phyloP scores from a whole-genome alignment of 2,113 vertebrate genomes.

The Chionodraco myersi region DNA sequence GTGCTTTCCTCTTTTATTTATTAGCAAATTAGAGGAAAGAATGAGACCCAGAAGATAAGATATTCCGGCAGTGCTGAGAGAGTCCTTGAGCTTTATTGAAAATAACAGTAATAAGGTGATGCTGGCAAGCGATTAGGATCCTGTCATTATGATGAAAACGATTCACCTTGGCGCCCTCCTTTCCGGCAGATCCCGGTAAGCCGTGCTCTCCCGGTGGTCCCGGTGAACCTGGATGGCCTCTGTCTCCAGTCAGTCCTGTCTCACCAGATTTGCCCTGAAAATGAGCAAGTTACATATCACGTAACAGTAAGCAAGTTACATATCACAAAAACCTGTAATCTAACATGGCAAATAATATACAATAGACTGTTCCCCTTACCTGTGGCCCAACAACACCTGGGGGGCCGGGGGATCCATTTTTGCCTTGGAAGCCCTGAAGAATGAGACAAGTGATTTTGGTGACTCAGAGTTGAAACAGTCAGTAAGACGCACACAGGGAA shows the following conservation, averaged over 20 bases:
- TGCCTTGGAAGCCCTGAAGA: conserved; percentile 87
- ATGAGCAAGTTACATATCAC: not conserved
- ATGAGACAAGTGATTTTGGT: conserved; percentile 25
- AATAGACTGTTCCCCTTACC: conserved; percentile 73
- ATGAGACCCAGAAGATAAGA: conserved; percentile 58
- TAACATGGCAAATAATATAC: not conserved
- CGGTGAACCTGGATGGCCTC: conserved; percentile 92
- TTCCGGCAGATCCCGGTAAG: conserved; percentile 89
- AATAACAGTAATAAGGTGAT: conserved; percentile 42
- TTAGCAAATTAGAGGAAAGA: conserved; percentile 60
- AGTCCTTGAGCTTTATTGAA: conserved; percentile 54
- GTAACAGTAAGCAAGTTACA: not conserved
- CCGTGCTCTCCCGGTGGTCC: conserved; percentile 94
- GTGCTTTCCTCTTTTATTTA: conserved; percentile 65
- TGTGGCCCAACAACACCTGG: conserved; percentile 92
- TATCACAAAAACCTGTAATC: not conserved
- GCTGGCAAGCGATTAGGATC: conserved; percentile 41
- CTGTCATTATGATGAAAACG: conserved; percentile 37
- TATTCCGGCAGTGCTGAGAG: conserved; percentile 45
- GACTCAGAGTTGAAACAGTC: conserved; percentile 3
- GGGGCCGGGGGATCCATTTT: conserved; percentile 89
- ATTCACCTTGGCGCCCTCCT: conserved; percentile 91
- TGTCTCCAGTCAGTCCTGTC: conserved; percentile 89
- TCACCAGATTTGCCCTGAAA: conserved; percentile 91
- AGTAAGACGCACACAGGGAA: not conserved